Conservation (phyloP, 1,140 invertebrate genomes). For the Planococcus citri region DNA sequence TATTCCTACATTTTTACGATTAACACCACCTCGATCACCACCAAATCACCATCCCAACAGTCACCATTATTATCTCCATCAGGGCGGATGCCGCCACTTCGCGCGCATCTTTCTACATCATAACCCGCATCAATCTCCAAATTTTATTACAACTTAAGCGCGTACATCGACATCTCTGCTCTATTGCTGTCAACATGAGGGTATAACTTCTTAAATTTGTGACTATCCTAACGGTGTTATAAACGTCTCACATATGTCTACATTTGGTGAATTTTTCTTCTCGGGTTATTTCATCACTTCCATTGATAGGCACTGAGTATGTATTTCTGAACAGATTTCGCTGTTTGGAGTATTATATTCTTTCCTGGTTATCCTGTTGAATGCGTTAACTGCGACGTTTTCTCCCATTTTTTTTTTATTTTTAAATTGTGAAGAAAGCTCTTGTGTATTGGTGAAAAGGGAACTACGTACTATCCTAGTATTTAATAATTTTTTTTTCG, state of each 20-base stretch:
- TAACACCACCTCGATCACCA: slow-evolving; percentile 5
- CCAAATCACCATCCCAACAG: slow-evolving; percentile 5
- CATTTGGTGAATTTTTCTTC: background rate
- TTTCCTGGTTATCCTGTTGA: background rate
- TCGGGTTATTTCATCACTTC: background rate
- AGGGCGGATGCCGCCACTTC: background rate
- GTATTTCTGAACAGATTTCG: background rate
- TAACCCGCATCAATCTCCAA: slow-evolving; percentile 6
- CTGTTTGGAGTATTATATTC: background rate
- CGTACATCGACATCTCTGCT: slow-evolving; percentile 1
- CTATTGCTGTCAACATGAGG: slow-evolving; percentile 6
- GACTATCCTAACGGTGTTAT: background rate
- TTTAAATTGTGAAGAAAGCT: too few relatives aligned
- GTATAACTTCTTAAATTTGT: slow-evolving; percentile 8
- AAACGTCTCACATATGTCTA: background rate
- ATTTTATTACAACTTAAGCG: background rate
- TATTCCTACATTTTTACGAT: slow-evolving; percentile 7
- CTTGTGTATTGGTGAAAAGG: too few relatives aligned
- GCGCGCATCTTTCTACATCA: slow-evolving; percentile 5
- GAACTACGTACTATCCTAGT: too few relatives aligned
- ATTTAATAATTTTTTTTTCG: too few relatives aligned
- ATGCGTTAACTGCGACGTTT: background rate
- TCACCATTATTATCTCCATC: background rate
- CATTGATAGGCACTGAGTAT: background rate
- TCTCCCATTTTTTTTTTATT: background rate